Evolutionary conservation across 92 coral and sea anemone genomes (phyloP), one percentile per base, ranked within the genome.

Genomic region (Epizoanthus rinbou): DNA sequence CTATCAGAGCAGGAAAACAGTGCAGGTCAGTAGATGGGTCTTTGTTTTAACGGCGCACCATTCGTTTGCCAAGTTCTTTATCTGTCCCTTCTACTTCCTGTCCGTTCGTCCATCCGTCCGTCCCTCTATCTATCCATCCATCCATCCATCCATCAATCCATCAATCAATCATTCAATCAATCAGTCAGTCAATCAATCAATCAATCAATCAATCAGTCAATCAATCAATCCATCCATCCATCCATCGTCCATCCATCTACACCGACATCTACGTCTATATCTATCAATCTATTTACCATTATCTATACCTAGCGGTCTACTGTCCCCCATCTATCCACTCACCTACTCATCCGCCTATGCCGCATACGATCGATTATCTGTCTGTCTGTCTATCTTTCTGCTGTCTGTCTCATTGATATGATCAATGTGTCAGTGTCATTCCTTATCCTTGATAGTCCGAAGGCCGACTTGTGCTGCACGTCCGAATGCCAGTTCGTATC

Each of bases 381-480:
- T 11, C 18, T 64, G 1, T 25, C 69, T 64, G 8, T 3, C 43
- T 37, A 25, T 64, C 67, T 21, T 1, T 25, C 28, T 8, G n/a
- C 16, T 64, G 17, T 18, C 4, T 23, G 69, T 33, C 23, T 33
- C 3, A 28, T 33, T 33, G 43, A 15, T 67, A 41, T 67, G 17
- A 17, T 67, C 10, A n/a, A 72, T 43, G 18, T 6, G n/a, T 10
- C 3, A 50, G 16, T 39, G 11, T 3, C 8, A 18, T 41, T 62
- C 15, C 25, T 39, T 64, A 23, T 45, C 15, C 41, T 17, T 75
- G 74, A 14, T 69, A 97, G 99, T 69, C 94, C 87, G 19, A 87
- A 86, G 83, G 90, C 95, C 35, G 98, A 95, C 7, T 81, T 86
- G 25, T 97, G 99, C 72, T 97, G 99, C 22, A 79, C 92, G 25